phyloP scores from a whole-genome alignment of 2,888 invertebrate species.

The Anagyrus pseudococci region DNA sequence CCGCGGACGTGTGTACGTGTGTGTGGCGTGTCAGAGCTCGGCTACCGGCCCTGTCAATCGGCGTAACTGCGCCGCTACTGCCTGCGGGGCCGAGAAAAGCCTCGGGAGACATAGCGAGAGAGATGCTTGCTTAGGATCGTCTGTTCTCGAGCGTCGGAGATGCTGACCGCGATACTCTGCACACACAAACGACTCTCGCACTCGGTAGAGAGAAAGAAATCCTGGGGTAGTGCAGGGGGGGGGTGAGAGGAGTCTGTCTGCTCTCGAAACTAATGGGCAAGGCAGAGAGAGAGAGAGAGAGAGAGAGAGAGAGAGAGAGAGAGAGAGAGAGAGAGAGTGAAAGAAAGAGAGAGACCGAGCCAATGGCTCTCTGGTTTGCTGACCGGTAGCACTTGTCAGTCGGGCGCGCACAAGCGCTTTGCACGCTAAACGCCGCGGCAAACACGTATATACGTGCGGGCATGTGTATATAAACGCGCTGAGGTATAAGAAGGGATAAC shows the following conservation, averaged over 20 bases:
- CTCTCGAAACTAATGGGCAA: slow-evolving; percentile 12
- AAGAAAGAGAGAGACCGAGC: no score
- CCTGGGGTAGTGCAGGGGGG: no score
- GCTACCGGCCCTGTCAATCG: no score
- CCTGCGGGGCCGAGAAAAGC: background rate
- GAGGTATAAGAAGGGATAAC: slow-evolving; percentile 5
- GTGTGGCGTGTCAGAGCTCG: background rate
- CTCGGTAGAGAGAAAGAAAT: no score
- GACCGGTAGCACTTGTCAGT: slow-evolving; percentile 22
- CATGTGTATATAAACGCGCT: slow-evolving; percentile 4
- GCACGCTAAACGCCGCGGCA: slow-evolving; percentile 29
- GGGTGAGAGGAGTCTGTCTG: no score
- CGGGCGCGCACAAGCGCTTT: no score
- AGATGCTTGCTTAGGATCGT: slow-evolving; percentile 29
- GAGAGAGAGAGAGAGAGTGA: background rate
- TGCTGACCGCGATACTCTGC: background rate
- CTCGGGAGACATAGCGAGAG: background rate
- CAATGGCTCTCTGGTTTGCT: background rate
- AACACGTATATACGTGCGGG: slow-evolving; percentile 23
- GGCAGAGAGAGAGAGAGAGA: background rate
- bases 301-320: background rate
- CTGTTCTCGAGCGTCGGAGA: background rate
- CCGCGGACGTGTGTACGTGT: background rate
- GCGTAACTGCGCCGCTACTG: background rate
- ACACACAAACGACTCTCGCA: background rate